Evolutionary conservation across 2,888 invertebrate species (phyloP), one percentile per base, ranked within the genome.

Genomic region (Rosalia funebris): DNA sequence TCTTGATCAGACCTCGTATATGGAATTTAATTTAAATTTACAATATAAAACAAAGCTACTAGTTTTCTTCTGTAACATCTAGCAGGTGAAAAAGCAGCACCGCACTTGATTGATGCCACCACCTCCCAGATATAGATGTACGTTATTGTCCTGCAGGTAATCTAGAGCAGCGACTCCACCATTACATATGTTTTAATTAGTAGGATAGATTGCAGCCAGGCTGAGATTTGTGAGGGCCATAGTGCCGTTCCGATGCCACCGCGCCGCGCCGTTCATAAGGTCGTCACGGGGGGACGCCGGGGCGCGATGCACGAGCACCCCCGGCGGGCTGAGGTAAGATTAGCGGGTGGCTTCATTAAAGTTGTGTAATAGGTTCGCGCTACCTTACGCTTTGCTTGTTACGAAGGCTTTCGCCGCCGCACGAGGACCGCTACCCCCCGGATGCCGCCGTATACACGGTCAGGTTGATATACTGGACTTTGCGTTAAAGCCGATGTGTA

Each of bases 171-270:
- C 65, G 71, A 70, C 69, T 69, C 64, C 69, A 70, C 73, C 75
- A 72, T 79, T 79, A 80, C 79, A 80, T 80, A 80, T 80, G 80
- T 80, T 80, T 80, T 80, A 80, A 80, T 80, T 80, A 80, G 78
- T 71, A 73, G 75, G 77, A 80, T 80, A 76, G 79, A 80, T 80
- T 77, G 77, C 73, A 70, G 65, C 71, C 75, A 71, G 68, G 66
- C 69, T 71, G 76, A 79, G 79, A 80, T 80, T 80, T 80, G 79
- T 77, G 76, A 70, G n/a, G 72, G 66, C 65, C 60, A 57, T 63
- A 63, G 67, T 69, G 66, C 68, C 55, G 61, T 57, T 61, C 56
- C 55, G 53, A 62, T 56, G n/a, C n/a, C n/a, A n/a, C n/a, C n/a
- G n/a, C n/a, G 57, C 56, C 59, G 53, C 59, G 57, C 55, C 63